Percentiles rank a stretch among this genome's conserved stretches.
Evolutionary conservation across 2,797 vertebrate species (phyloP).

Genomic region (Nasua narica): DNA sequence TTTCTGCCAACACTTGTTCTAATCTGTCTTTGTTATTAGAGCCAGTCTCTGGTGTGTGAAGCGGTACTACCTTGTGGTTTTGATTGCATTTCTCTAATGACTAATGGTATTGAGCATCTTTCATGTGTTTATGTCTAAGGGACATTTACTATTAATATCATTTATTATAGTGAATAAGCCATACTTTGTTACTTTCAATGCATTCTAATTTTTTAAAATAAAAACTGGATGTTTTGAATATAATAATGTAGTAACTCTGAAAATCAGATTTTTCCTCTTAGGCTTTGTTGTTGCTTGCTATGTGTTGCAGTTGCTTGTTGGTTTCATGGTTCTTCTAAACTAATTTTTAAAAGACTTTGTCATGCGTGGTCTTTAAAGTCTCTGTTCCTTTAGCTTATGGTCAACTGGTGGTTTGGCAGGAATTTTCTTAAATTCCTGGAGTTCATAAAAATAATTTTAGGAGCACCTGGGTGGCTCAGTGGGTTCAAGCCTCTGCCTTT

Average conservation of each 20-base stretch:
- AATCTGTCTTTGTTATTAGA: background rate
- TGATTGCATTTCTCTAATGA: background rate
- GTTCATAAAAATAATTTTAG: background rate
- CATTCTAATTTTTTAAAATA: background rate
- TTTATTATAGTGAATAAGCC: background rate
- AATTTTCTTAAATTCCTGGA: background rate
- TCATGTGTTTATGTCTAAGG: background rate
- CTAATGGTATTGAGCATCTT: background rate
- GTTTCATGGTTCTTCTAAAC: background rate
- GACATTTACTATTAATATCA: background rate
- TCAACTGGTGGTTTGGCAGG: background rate
- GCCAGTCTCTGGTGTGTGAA: background rate
- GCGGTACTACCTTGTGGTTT: background rate
- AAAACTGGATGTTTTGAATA: background rate
- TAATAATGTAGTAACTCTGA: background rate
- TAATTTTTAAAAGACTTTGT: background rate
- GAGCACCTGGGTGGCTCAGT: too few species aligned
- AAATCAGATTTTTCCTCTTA: background rate
- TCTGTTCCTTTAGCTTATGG: background rate
- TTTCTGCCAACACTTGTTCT: background rate
- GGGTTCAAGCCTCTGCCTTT: too few species aligned
- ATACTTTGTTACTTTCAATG: background rate
- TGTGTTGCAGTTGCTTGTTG: background rate
- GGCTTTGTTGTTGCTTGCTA: background rate
- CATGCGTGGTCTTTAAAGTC: background rate